Evolutionary conservation across 2,113 vertebrate species (phyloP).

Genomic region (Phylloscopus whistleri): DNA sequence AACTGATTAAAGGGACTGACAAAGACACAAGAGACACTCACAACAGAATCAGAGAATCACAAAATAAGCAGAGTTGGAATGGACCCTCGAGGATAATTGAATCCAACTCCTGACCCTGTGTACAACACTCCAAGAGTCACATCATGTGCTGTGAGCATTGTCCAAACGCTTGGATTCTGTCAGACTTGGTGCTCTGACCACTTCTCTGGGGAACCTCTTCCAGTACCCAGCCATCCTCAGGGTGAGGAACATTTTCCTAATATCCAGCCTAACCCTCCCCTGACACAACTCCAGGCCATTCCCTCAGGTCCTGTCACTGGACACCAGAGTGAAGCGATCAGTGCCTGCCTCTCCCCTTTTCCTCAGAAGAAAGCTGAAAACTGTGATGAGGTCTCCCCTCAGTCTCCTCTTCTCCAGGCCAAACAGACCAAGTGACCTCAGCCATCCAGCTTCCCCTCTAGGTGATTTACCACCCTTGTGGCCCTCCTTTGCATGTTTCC

Average conservation of each 20-base stretch:
- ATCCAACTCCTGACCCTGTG: background rate
- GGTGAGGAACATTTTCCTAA: too few relatives aligned
- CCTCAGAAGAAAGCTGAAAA: background rate
- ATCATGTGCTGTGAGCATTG: background rate
- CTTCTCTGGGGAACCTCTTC: background rate
- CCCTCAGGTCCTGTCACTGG: background rate
- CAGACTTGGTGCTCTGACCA: background rate
- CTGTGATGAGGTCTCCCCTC: background rate
- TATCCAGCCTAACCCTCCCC: background rate
- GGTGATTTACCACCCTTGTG: background rate
- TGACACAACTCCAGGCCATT: background rate
- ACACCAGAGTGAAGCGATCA: background rate
- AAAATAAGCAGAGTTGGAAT: background rate
- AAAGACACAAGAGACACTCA: background rate
- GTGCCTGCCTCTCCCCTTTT: background rate
- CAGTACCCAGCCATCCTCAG: accelerated
- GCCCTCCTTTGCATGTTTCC: background rate
- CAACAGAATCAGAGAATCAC: background rate
- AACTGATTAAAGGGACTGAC: background rate
- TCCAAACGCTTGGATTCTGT: background rate
- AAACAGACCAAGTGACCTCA: background rate
- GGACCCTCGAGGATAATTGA: accelerated
- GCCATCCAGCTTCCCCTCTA: background rate
- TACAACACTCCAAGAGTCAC: too few relatives aligned
- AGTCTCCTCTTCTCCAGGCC: background rate